A percentile compares a stretch with the other conserved stretches of the same genome.
Conservation (phyloP, 1,140 invertebrate species). For the Drosophila albomicans region DNA sequence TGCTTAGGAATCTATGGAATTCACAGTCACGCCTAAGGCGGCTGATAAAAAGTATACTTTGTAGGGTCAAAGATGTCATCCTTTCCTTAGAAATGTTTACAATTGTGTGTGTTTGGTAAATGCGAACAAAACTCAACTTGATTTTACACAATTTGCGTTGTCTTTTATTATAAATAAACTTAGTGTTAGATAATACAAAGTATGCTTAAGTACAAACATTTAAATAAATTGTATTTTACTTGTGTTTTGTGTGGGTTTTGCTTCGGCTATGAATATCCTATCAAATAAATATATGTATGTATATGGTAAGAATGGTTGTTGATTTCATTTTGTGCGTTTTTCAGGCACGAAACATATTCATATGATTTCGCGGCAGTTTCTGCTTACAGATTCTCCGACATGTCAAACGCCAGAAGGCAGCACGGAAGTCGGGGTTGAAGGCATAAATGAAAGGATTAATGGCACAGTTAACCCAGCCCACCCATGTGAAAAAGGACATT, state of each 20-base stretch:
- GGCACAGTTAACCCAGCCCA: slow-evolving; percentile 96
- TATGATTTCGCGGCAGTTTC: slow-evolving; percentile 72
- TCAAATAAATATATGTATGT: slow-evolving; percentile 9
- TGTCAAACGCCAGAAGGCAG: slow-evolving; percentile 93
- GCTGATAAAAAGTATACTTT: slow-evolving; percentile 1
- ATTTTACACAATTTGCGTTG: slow-evolving; percentile 16
- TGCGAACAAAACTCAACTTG: not conserved
- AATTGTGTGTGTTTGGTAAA: not conserved
- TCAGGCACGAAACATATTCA: slow-evolving; percentile 78
- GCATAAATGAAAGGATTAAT: slow-evolving; percentile 96
- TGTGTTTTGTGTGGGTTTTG: not conserved
- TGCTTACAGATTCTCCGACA: slow-evolving; percentile 84
- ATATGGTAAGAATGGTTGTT: slow-evolving; percentile 6
- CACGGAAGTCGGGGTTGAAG: slow-evolving; percentile 93
- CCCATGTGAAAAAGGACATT: slow-evolving; percentile 94
- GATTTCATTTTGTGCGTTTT: not conserved
- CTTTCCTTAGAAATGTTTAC: not conserved
- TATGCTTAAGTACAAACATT: slow-evolving; percentile 15
- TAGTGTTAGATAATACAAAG: slow-evolving; percentile 11
- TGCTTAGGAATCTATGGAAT: not conserved
- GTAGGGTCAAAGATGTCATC: not conserved
- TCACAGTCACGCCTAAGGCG: not conserved
- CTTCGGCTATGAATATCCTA: slow-evolving; percentile 11
- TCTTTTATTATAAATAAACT: slow-evolving; percentile 28
- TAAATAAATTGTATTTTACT: slow-evolving; percentile 21